phyloP scores from a whole-genome alignment of 2,888 invertebrate species.

The Agrochola litura region DNA sequence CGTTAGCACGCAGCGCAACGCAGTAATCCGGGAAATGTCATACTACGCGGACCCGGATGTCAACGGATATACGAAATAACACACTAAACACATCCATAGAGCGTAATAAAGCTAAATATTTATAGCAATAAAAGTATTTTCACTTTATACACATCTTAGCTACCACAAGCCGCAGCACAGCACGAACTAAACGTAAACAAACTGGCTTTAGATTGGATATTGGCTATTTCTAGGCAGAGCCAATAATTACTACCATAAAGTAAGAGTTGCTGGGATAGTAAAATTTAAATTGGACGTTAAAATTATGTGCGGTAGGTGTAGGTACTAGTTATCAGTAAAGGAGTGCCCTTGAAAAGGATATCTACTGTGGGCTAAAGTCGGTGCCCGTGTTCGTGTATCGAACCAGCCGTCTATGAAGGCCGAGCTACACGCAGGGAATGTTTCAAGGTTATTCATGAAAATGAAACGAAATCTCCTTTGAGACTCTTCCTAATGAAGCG shows the following conservation, averaged over 20 bases:
- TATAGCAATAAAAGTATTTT: slow-evolving; percentile 71
- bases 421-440: slow-evolving; percentile 67
- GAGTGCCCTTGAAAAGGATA: slow-evolving; percentile 82
- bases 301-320: slow-evolving; percentile 64
- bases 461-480: slow-evolving; percentile 39
- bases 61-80: slow-evolving; percentile 61
- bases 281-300: slow-evolving; percentile 63
- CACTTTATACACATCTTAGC: slow-evolving; percentile 54
- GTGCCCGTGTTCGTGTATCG: slow-evolving; percentile 79
- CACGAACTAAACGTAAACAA: slow-evolving; percentile 65
- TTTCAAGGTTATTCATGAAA: slow-evolving; percentile 66
- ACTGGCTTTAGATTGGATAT: slow-evolving; percentile 63
- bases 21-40: slow-evolving; percentile 68
- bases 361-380: slow-evolving; percentile 72
- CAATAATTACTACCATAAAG: slow-evolving; percentile 57
- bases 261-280: slow-evolving; percentile 62
- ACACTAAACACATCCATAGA: slow-evolving; percentile 31
- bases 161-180: slow-evolving; percentile 45
- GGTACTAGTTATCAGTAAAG: slow-evolving; percentile 52
- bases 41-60: slow-evolving; percentile 58
- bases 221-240: slow-evolving; percentile 60
- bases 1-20: slow-evolving; percentile 63
- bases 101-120: slow-evolving; percentile 66
- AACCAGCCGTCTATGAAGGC: slow-evolving; percentile 81
- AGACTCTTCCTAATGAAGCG: slow-evolving; percentile 10